Evolutionary conservation across 2,888 invertebrate species (phyloP), one percentile per base, ranked within the genome.

Genomic region (Leistus spinibarbis): DNA sequence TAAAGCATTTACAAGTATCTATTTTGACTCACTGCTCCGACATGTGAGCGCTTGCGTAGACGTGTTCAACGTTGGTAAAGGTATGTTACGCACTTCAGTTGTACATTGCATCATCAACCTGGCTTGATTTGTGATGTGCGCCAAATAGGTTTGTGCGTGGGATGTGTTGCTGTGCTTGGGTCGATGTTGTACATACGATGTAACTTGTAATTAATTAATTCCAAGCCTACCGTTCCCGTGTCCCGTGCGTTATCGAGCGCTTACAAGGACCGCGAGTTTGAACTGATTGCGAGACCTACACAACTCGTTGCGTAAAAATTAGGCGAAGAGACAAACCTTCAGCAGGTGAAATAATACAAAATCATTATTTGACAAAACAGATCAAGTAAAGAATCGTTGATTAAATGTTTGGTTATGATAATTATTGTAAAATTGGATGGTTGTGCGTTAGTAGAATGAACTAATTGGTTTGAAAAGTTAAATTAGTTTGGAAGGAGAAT

Each of bases 131-230:
- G 40, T 5, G 40, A 40, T 40, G 40, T 10, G 40, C 7, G 40
- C 1, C 40, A 40, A 13, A 40, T 40, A 13, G 40, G 7, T n/a
- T n/a, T 13, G 40, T 10, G 5, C 19, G 60, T 16, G 60, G 19
- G 60, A 60, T 60, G 22, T 60, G 17, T 20, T 60, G 60, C 22
- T 20, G 13, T 10, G 5, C 19, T 13, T 19, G 57, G 27, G 60
- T 16, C 24, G 53, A 66, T 66, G 74, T 68, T 73, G 73, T 73
- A 73, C 73, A 74, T 74, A 63, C 62, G 68, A 68, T 74, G 74
- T 78, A 77, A 78, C 77, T 77, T 76, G 79, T 79, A 79, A 79
- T 78, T 79, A 79, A 79, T 79, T 79, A 78, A 78, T 78, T 78
- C 77, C 73, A 76, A 77, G 70, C 77, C 76, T 76, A 67, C 74